Evolutionary conservation across 2,113 vertebrate genomes (phyloP).

Genomic region (Prunella himalayana): DNA sequence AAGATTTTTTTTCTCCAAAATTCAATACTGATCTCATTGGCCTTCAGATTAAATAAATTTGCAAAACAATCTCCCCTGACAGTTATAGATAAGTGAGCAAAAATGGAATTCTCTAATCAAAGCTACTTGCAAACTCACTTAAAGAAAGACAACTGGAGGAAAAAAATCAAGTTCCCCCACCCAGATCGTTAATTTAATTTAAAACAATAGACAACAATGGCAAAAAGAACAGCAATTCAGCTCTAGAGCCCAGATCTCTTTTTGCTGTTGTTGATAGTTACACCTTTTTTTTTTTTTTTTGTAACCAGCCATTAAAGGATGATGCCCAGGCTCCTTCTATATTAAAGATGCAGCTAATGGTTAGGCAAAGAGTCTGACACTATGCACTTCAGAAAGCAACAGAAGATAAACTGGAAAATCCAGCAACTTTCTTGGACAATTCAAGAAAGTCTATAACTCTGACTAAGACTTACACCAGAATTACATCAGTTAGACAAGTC

Average conservation of each 20-base stretch:
- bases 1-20: neutral
- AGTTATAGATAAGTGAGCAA: neutral
- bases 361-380: neutral
- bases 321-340: neutral
- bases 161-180: neutral
- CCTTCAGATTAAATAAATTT: slow-evolving; percentile 8
- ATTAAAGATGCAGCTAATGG: neutral
- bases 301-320: neutral
- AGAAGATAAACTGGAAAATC: neutral
- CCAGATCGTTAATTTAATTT: neutral
- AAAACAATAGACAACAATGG: neutral
- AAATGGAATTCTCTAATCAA: neutral
- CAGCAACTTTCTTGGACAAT: neutral
- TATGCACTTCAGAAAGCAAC: rapidly evolving
- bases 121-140: neutral
- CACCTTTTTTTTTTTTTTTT: no score
- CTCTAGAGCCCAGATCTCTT: neutral
- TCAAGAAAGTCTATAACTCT: neutral
- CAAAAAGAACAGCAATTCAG: neutral
- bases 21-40: rapidly evolving
- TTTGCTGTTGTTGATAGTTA: neutral
- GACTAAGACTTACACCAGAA: neutral
- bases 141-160: neutral
- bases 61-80: neutral
- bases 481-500: neutral